A percentile compares a stretch with the other conserved stretches of the same genome.
Conservation (phyloP, 2,113 vertebrate genomes). For the Heterochromis multidens region DNA sequence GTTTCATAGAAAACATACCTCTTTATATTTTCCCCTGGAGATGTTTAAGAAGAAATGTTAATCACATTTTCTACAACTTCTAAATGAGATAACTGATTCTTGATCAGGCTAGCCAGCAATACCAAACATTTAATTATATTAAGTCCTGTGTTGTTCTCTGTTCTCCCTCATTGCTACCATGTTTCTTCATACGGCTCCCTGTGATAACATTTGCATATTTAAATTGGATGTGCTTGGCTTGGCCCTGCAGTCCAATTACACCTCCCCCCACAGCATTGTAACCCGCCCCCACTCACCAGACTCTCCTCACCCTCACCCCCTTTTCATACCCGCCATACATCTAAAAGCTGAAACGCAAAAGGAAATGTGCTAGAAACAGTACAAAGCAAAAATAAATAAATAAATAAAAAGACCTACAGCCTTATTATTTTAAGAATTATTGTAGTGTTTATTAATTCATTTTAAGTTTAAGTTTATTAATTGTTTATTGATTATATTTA, state of each 20-base stretch:
- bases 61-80: neutral
- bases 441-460: neutral
- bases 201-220: slow-evolving; percentile 68
- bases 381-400: too few relatives aligned
- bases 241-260: neutral
- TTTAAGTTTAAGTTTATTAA: too few relatives aligned
- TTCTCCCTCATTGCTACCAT: slow-evolving; percentile 32
- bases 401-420: neutral
- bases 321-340: neutral
- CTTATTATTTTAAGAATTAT: too few relatives aligned
- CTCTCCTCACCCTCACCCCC: neutral
- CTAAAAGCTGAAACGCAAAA: neutral
- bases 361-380: neutral
- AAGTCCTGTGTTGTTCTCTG: slow-evolving; percentile 12
- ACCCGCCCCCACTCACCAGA: neutral
- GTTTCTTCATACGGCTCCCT: slow-evolving; percentile 21
- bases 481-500: too few relatives aligned
- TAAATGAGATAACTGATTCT: slow-evolving; percentile 31
- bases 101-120: slow-evolving; percentile 19
- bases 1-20: neutral
- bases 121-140: slow-evolving; percentile 54
- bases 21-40: neutral
- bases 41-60: neutral
- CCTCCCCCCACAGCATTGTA: neutral
- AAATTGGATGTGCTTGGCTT: slow-evolving; percentile 65